Evolutionary conservation across 2,113 vertebrate genomes (phyloP).

Genomic region (Ia io): DNA sequence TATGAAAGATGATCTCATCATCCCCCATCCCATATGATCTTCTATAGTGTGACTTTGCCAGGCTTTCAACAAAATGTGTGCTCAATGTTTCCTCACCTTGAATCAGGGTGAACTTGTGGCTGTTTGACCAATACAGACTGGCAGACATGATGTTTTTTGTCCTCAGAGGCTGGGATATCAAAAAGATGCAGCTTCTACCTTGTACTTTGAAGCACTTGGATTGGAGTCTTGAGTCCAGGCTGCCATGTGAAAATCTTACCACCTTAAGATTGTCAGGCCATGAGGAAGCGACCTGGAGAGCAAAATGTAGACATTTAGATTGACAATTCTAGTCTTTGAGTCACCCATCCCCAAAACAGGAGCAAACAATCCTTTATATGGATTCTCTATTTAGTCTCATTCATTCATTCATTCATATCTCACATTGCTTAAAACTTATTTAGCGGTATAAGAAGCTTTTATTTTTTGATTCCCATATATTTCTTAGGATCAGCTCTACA

Average conservation of each 20-base stretch:
- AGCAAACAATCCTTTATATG: not conserved
- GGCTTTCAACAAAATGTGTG: not conserved
- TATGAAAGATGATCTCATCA: not conserved
- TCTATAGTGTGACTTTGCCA: not conserved
- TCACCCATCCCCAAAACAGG: not conserved
- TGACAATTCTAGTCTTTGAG: not conserved
- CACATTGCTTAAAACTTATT: not conserved
- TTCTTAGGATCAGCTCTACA: not conserved
- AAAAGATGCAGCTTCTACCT: not conserved
- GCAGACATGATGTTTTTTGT: not conserved
- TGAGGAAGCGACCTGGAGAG: not conserved
- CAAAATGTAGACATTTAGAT: not conserved
- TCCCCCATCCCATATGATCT: not conserved
- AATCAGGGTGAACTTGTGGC: not conserved
- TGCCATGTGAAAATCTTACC: not conserved
- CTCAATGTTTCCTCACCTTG: not conserved
- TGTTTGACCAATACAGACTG: not conserved
- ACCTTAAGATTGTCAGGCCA: too few species aligned
- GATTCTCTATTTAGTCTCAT: not conserved
- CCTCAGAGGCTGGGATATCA: not conserved
- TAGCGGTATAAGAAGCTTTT: not conserved
- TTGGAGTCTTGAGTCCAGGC: not conserved
- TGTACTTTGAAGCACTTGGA: not conserved
- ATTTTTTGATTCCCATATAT: not conserved
- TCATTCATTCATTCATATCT: not conserved